Conservation (phyloP, 1,140 invertebrate genomes). For the Zaprionus vittiger region DNA sequence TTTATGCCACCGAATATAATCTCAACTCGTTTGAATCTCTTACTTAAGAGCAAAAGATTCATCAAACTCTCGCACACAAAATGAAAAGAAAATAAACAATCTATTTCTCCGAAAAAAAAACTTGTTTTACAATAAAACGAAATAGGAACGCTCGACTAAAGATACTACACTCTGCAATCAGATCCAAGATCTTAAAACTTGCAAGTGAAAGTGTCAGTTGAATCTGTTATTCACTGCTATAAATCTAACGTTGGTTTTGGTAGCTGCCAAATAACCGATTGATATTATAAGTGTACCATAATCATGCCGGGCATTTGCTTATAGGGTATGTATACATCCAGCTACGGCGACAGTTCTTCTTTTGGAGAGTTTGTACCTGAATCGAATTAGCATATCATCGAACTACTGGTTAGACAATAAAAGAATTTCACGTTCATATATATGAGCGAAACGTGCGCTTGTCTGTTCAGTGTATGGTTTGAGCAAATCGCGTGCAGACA, state of each 20-base stretch:
- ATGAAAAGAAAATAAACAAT: background rate
- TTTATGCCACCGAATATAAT: background rate
- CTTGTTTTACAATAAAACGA: background rate
- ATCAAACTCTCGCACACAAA: background rate
- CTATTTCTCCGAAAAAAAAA: background rate
- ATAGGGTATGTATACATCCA: background rate
- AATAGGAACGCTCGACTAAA: background rate
- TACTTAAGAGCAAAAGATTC: background rate
- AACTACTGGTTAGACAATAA: background rate
- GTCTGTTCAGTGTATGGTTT: background rate
- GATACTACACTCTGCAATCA: background rate
- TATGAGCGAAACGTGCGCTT: background rate
- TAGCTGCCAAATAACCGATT: background rate
- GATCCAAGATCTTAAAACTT: background rate
- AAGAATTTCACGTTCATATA: background rate
- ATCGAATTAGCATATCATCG: conserved; percentile 1
- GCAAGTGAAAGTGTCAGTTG: background rate
- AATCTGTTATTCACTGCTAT: background rate
- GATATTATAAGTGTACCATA: background rate
- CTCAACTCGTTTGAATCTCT: background rate
- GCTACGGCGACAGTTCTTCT: background rate
- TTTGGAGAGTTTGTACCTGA: conserved; percentile 2
- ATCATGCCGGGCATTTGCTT: background rate
- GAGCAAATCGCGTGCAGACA: background rate
- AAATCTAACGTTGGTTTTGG: background rate